phyloP scores from a whole-genome alignment of 1,140 invertebrate species.

The Contarinia nasturtii region DNA sequence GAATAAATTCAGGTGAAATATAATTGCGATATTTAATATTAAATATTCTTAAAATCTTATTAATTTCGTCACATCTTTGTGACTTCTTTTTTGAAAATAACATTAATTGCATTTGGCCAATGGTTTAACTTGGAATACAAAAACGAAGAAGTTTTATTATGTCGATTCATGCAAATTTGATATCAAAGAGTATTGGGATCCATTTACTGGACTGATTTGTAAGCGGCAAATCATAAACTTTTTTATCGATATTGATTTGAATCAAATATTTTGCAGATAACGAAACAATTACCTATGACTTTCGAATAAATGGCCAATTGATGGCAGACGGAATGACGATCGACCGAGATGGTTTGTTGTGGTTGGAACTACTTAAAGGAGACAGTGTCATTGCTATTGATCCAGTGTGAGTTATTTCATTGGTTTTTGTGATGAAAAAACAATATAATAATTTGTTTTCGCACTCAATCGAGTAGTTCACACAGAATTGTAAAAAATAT shows the following conservation, averaged over 20 bases:
- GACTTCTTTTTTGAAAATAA: too few relatives aligned
- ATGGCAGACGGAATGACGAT: slow-evolving; percentile 49
- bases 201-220: slow-evolving; percentile 1
- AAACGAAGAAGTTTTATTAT: slow-evolving; percentile 37
- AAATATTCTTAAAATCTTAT: too few relatives aligned
- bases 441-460: not conserved
- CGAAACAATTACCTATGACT: too few relatives aligned
- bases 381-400: slow-evolving; percentile 14
- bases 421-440: slow-evolving; percentile 4
- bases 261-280: too few relatives aligned
- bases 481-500: slow-evolving; percentile 21
- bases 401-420: slow-evolving; percentile 4
- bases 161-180: slow-evolving; percentile 32
- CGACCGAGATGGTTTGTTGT: slow-evolving; percentile 40
- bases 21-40: too few relatives aligned
- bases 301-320: too few relatives aligned
- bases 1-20: too few relatives aligned
- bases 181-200: slow-evolving; percentile 36
- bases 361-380: slow-evolving; percentile 36
- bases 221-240: not conserved
- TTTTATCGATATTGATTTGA: too few relatives aligned
- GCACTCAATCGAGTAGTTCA: slow-evolving; percentile 12
- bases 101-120: too few relatives aligned
- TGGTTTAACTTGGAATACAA: slow-evolving; percentile 41
- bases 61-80: too few relatives aligned